A percentile compares a stretch with the other conserved stretches of the same genome.
These are phyloP conservation scores for Pelodytes ibericus DNA, from an alignment of 2,797 vertebrate genomes.

Conservation along the genomic window DNA sequence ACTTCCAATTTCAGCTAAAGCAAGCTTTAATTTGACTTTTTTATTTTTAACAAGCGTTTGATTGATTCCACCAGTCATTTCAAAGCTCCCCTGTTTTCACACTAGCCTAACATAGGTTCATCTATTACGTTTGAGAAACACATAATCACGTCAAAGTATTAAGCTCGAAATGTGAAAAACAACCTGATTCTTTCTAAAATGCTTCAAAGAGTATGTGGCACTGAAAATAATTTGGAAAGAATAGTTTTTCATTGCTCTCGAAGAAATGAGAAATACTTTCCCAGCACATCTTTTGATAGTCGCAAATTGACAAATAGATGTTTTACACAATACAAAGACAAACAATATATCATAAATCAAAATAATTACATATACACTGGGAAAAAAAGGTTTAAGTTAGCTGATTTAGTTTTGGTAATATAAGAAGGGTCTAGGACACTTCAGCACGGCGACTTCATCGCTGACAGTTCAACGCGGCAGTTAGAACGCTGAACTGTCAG, in stretches of 20 bases:
- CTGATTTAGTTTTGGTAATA: no score
- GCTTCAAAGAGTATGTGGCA: slow-evolving; percentile 15
- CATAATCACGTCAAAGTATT: slow-evolving; percentile 28
- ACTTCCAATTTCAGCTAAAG: neutral
- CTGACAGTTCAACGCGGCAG: no score
- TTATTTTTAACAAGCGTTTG: slow-evolving; percentile 15
- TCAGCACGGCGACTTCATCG: no score
- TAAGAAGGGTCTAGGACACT: no score
- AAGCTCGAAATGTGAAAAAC: slow-evolving; percentile 15
- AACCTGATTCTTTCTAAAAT: slow-evolving; percentile 31
- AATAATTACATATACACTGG: slow-evolving; percentile 29
- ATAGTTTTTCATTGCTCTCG: slow-evolving; percentile 20
- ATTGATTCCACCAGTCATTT: slow-evolving; percentile 31
- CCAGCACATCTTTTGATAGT: slow-evolving; percentile 1
- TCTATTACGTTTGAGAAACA: slow-evolving; percentile 35
- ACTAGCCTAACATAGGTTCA: slow-evolving; percentile 19
- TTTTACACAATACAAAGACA: slow-evolving; percentile 1
- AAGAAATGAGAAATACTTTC: slow-evolving; percentile 19
- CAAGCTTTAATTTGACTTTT: slow-evolving; percentile 16
- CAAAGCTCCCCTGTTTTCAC: slow-evolving; percentile 31
- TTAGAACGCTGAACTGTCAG: no score
- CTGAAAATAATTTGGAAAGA: slow-evolving; percentile 10
- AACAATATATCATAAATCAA: slow-evolving; percentile 32
- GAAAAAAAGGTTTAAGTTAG: no score
- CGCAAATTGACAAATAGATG: slow-evolving; percentile 4